Evolutionary conservation across 2,888 invertebrate genomes (phyloP), one percentile per base, ranked within the genome.

Genomic region (Orthosia cruda): DNA sequence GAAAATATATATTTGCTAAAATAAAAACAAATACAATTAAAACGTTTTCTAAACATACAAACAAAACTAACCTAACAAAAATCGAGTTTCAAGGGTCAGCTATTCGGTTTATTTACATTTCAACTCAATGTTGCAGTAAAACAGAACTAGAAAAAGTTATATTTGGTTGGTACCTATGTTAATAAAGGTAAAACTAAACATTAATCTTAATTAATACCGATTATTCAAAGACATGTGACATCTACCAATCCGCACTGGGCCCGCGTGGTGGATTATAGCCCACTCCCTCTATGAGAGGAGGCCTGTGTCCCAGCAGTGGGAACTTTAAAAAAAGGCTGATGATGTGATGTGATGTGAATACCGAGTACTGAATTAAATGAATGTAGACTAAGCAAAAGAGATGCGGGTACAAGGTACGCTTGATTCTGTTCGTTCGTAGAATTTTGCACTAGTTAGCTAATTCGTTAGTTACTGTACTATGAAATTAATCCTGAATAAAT

Each of bases 101-200:
- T 40, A 68, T 80, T 69, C 16, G 26, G 12, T 74, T 78, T 70
- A 79, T 71, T 71, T 75, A 58, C 61, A 77, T 65, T 62, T 54
- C 23, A 73, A 58, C 55, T 63, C n/a, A 49, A 63, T 55, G 55
- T 54, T 18, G 50, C 59, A 16, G 65, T 32, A 52, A 54, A 82
- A 61, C 16, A 63, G 47, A 65, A 74, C 70, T 65, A 74, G 50
- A 74, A 71, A 80, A 74, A 57, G 20, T 67, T 66, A 20, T 59
- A 54, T 66, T 50, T 16, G 40, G 49, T 18, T 59, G 16, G 55
- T 66, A 58, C 32, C 55, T 20, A 61, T 59, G 55, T 73, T 67
- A 76, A 81, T 70, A 67, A 59, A 81, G 63, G 26, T 70, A 52
- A 69, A 64, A 69, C 52, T 64, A 52, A 77, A 71, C 57, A 70